phyloP scores from a whole-genome alignment of 2,113 vertebrate species.

The Platycercus adscitus region DNA sequence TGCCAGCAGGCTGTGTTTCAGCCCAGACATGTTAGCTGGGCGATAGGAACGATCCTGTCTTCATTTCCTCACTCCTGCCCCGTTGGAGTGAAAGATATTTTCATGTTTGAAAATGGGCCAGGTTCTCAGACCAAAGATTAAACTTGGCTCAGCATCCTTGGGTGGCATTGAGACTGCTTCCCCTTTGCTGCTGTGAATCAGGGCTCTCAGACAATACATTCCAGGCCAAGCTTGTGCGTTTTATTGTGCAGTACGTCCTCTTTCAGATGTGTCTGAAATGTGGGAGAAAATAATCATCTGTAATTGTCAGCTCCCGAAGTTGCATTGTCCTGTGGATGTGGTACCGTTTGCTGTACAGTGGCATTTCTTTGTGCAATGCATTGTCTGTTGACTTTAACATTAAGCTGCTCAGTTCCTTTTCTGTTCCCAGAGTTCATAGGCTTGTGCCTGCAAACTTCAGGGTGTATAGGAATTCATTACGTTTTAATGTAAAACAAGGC shows the following conservation, averaged over 20 bases:
- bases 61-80: slow-evolving; percentile 60
- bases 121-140: slow-evolving; percentile 42
- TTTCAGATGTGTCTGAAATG: slow-evolving; percentile 16
- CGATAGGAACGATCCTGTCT: slow-evolving; percentile 47
- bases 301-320: neutral
- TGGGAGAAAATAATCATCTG: neutral
- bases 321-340: neutral
- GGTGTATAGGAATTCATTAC: neutral
- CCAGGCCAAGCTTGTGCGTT: slow-evolving; percentile 3
- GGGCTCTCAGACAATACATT: slow-evolving; percentile 15
- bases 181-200: slow-evolving; percentile 37
- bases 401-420: neutral
- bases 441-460: neutral
- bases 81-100: slow-evolving; percentile 3
- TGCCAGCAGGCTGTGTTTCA: slow-evolving; percentile 17
- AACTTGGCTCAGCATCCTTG: slow-evolving; percentile 42
- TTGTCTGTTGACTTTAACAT: neutral
- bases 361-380: neutral
- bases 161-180: slow-evolving; percentile 40
- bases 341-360: neutral
- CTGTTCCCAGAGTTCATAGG: neutral
- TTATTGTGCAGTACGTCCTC: neutral
- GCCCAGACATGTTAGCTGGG: slow-evolving; percentile 49
- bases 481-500: neutral
- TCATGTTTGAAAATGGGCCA: slow-evolving; percentile 45